A percentile compares a stretch with the other conserved stretches of the same genome.
Conservation (phyloP, 1,140 invertebrate genomes). For the Cydia strobilella region DNA sequence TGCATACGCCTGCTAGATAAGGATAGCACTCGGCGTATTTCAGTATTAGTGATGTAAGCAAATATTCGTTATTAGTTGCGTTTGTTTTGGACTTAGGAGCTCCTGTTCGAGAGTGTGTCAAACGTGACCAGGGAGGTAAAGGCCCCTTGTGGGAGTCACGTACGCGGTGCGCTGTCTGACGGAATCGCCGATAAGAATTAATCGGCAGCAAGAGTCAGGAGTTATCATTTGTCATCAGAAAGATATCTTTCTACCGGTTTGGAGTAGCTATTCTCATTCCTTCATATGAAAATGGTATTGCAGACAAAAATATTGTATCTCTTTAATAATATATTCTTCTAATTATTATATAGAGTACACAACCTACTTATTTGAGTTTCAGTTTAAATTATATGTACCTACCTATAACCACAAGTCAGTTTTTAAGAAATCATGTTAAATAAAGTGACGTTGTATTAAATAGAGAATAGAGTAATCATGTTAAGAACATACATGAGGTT, state of each 20-base stretch:
- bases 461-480: no score
- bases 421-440: no score
- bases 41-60: constrained; percentile 46
- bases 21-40: constrained; percentile 45
- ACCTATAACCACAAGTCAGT: no score
- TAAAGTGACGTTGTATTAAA: no score
- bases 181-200: constrained; percentile 39
- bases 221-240: constrained; percentile 40
- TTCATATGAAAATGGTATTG: not conserved
- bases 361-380: no score
- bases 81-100: constrained; percentile 45
- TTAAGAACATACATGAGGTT: no score
- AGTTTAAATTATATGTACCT: no score
- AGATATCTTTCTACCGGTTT: constrained; percentile 36
- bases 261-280: not conserved
- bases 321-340: no score
- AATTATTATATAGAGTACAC: no score
- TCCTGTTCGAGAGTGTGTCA: constrained; percentile 57
- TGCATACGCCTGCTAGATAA: constrained; percentile 41
- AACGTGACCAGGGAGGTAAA: constrained; percentile 57
- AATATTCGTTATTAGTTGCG: constrained; percentile 45
- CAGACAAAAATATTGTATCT: no score
- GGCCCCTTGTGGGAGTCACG: constrained; percentile 49
- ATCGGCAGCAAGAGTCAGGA: constrained; percentile 40
- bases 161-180: constrained; percentile 56